phyloP scores from a whole-genome alignment of 1,140 invertebrate species.

The Doryteuthis pealeii region DNA sequence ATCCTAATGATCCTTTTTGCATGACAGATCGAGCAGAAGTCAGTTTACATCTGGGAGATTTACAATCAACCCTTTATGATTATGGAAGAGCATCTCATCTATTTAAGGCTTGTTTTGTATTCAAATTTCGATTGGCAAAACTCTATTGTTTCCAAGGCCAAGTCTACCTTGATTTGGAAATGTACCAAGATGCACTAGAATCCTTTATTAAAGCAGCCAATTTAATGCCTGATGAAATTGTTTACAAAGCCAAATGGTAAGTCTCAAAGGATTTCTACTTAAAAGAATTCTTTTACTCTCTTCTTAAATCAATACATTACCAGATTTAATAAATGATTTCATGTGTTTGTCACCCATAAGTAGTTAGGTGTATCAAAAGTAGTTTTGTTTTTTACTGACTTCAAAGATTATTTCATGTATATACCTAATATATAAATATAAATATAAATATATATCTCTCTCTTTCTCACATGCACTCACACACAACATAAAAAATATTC shows the following conservation, averaged over 20 bases:
- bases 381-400: too few relatives aligned
- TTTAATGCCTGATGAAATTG: constrained; percentile 54
- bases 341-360: too few relatives aligned
- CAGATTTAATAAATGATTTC: too few relatives aligned
- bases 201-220: constrained; percentile 54
- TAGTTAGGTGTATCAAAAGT: too few relatives aligned
- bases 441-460: too few relatives aligned
- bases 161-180: constrained; percentile 54
- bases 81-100: constrained; percentile 50
- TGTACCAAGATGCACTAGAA: constrained; percentile 56
- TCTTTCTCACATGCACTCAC: too few relatives aligned
- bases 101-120: background rate
- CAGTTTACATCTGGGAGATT: constrained; percentile 53
- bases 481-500: too few relatives aligned
- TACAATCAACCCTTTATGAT: constrained; percentile 58
- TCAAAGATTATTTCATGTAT: too few relatives aligned
- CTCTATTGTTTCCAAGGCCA: constrained; percentile 58
- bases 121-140: background rate
- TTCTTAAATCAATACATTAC: too few relatives aligned
- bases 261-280: too few relatives aligned
- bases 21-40: constrained; percentile 50
- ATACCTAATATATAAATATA: too few relatives aligned
- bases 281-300: too few relatives aligned
- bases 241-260: constrained; percentile 57
- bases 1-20: constrained; percentile 36